Evolutionary conservation across 2,113 vertebrate species (phyloP), one percentile per base, ranked within the genome.

Genomic region (Rhegmatorhina hoffmannsi): DNA sequence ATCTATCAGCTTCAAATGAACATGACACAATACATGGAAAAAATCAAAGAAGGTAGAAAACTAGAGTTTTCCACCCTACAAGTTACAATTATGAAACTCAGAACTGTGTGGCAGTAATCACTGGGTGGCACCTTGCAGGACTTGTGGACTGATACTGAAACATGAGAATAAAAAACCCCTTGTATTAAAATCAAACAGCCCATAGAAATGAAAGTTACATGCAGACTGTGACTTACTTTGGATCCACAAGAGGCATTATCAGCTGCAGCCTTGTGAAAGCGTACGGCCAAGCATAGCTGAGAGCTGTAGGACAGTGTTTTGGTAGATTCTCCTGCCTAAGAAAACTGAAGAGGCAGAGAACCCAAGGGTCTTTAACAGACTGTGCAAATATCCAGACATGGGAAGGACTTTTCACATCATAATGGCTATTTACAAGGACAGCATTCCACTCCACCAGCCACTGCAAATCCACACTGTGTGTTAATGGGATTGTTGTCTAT

Each of bases 381-480:
- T 99, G 99, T 73, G 99, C 98, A 34, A 99, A 99, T 97, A 99
- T 99, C 99, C 99, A 99, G 64, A 99, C 99, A 11, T 99, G 99
- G 88, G 99, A 99, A 62, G 99, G 99, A 92, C 99, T 99, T 98
- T 99, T 99, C 74, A 99, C 99, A 29, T 99, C 99, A 4, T 99
- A 99, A 80, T 99, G 98, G 94, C 99, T 99, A 89, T 99, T 99
- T 68, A 99, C 99, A 91, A 99, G 97, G 40, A 99, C 98, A 3
- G 99, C 99, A 15, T 98, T 99, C 99, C 99, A 99, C 87, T 99
- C 99, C 91, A 99, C 99, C 97, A 99, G 87, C 99, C 99, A 99
- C 97, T 99, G 99, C 28, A 99, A 98, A 95, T 99, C 99, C 94
- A 99, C 99, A 0, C 98, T 99, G 95, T 99, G 99, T 74, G 97